Base-by-base conservation (phyloP, 1,140 invertebrate species). In the Phocides pigmalion region DNA sequence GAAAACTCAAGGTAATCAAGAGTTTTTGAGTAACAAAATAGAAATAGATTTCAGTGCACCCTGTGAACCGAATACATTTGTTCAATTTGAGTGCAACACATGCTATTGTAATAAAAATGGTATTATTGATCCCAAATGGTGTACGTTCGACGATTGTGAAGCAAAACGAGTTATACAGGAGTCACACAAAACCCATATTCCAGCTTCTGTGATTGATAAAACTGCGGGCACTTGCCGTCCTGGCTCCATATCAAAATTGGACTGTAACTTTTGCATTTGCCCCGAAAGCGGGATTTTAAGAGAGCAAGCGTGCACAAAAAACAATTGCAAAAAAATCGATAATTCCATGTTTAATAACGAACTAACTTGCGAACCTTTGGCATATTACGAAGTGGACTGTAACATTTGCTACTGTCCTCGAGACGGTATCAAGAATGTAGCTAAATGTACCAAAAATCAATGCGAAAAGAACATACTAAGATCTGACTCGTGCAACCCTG, bases 181-280 rank as follows among this genome's bases (percentile, higher is more conserved):
- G 17, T 66, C 59, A 17, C 81, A 84, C 35, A 78, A 79, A 63
- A 53, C 49, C 16, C 41, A 22, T 0, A 17, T 35, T 42, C 5
- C 22, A 37, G 19, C 28, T 8, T 39, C 72, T n/a, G 42, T 62
- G 2, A 19, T 50, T 3, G 54, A 66, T 15, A 49, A 62, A 64
- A 4, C 54, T 19, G 61, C 64, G n/a, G 68, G 66, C 5, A 69
- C 53, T 9, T 90, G 88, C 35, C 68, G 39, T 9, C 73, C 87
- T 3, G 88, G 88, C 1, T 77, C 81, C 3, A 82, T 90, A 53
- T 74, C 72, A 0, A 84, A 78, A 68, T 68, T 73, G 0, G 69
- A 81, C 50, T 90, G 88, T 39, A 90, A 90, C 50, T 88, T 76
- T 46, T 90, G 88, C 44, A 89, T 90, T 42, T 90, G 88, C 46